Evolutionary conservation across 2,113 vertebrate genomes (phyloP).

Genomic region (Aythya baeri): DNA sequence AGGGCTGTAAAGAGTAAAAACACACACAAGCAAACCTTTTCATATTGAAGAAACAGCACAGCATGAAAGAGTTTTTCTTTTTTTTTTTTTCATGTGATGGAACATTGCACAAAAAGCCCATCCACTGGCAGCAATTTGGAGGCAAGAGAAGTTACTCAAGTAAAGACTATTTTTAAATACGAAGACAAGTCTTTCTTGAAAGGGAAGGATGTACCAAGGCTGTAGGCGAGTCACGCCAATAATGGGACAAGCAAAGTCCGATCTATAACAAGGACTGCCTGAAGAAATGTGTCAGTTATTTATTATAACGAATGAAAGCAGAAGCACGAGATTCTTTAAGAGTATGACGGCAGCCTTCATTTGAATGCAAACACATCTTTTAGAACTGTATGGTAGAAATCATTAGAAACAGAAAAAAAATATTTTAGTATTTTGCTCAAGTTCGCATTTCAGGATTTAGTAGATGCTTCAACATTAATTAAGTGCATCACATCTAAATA

Average conservation of each 20-base stretch:
- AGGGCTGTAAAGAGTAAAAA: constrained; percentile 44
- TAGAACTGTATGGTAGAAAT: background rate
- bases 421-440: background rate
- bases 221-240: background rate
- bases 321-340: background rate
- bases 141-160: background rate
- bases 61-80: background rate
- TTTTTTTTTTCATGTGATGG: background rate
- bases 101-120: background rate
- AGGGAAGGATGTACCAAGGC: background rate
- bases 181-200: background rate
- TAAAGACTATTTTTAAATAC: background rate
- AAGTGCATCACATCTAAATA: background rate
- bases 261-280: background rate
- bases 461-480: background rate
- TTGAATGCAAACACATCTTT: background rate
- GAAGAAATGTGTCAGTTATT: background rate
- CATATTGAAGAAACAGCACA: background rate
- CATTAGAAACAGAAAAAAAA: background rate
- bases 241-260: background rate
- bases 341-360: background rate
- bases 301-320: background rate
- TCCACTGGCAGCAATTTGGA: background rate
- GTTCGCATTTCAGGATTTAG: background rate
- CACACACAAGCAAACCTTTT: constrained; percentile 2